Base-by-base conservation (phyloP, 2,113 vertebrate species). In the Sphyrna mokarran region DNA sequence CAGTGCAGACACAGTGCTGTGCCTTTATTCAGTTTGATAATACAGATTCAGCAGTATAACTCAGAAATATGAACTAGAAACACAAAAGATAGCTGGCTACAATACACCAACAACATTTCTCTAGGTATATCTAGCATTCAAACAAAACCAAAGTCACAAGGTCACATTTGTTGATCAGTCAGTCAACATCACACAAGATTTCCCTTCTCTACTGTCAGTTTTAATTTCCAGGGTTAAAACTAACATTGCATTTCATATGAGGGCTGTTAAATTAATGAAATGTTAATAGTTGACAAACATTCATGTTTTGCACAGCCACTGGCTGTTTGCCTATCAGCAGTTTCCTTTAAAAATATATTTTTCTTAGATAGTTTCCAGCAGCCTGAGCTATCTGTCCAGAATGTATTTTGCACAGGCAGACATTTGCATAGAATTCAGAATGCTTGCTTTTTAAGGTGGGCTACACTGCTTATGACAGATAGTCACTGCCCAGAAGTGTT, bases 151-250 rank as follows among this genome's bases (percentile, higher is more conserved):
- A 63, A 66, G n/a, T 93, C 18, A 66, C 48, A 93, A 66, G n/a
- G 33, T 93, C 89, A 93, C 63, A 40, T n/a, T 66, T 66, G 61
- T 33, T 37, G 29, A 9, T 37, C 37, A 93, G 89, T 66, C 89
- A 37, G 61, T 22, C 61, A 93, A 66, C n/a, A 37, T 93, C 6
- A 0, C 89, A 66, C 89, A 68, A 66, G 2, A 66, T 66, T 93
- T 68, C 14, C 40, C 8, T 90, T 61, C 61, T 68, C 33, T n/a
- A n/a, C 61, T 40, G 33, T 93, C 58, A 68, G n/a, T 37, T 68
- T 93, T 68, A 93, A 63, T 93, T 93, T 93, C 61, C 29, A 93
- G 20, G 14, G 22, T 66, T 68, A 68, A 68, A 93, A 93, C 61
- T 93, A 68, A 93, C 61, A 66, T 18, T 18, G 9, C 61, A 93